Percentiles rank a stretch among this genome's conserved stretches.
Conservation (phyloP, 2,888 invertebrate genomes). For the Heliconius cydno region DNA sequence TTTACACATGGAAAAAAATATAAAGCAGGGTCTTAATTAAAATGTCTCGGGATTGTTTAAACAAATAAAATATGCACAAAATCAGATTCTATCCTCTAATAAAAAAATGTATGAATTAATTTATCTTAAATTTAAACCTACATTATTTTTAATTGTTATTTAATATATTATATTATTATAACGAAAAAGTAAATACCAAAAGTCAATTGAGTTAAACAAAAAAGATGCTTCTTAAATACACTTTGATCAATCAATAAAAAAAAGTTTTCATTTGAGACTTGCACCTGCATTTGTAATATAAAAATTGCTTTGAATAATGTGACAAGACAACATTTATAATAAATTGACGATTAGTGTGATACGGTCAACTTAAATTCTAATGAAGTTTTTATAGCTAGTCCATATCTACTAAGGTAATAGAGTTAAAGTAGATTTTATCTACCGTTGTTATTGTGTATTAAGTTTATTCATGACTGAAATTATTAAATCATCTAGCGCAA, state of each 20-base stretch:
- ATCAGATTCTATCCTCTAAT: conserved; percentile 75
- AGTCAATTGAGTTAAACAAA: conserved; percentile 49
- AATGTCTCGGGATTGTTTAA: conserved; percentile 66
- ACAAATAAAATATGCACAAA: conserved; percentile 57
- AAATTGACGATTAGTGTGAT: conserved; percentile 55
- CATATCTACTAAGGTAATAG: conserved; percentile 61
- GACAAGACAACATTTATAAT: conserved; percentile 54
- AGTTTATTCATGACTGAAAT: conserved; percentile 58
- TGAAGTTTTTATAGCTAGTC: conserved; percentile 62
- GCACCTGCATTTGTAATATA: conserved; percentile 61
- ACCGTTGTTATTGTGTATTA: conserved; percentile 51
- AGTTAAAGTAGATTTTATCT: conserved; percentile 76
- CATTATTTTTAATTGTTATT: conserved; percentile 50
- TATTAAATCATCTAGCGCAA: conserved; percentile 59
- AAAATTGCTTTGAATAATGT: conserved; percentile 53
- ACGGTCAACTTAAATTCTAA: conserved; percentile 66
- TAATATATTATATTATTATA: conserved; percentile 47
- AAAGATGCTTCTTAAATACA: conserved; percentile 55
- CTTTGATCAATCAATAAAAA: conserved; percentile 51
- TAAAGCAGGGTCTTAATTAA: conserved; percentile 62
- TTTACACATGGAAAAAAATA: conserved; percentile 69
- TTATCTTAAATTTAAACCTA: conserved; percentile 51
- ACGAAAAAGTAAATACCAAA: conserved; percentile 51
- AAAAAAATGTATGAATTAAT: conserved; percentile 56
- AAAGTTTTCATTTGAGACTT: conserved; percentile 72